Conservation (phyloP, 2,888 invertebrate species). For the Stenoptilia bipunctidactyla region DNA sequence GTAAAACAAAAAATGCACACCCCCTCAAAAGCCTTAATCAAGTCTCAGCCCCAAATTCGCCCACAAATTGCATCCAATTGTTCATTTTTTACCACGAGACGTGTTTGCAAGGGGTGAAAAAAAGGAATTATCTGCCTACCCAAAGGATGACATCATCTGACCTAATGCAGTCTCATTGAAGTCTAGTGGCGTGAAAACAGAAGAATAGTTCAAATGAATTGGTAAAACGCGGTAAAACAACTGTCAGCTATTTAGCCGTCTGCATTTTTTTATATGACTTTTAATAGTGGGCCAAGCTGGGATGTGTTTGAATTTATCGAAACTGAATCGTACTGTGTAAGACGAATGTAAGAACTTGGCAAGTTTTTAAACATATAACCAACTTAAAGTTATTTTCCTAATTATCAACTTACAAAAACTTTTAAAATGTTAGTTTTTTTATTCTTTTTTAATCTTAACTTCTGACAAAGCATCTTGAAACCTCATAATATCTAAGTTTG, state of each 20-base stretch:
- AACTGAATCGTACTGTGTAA: no score
- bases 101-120: conserved; percentile 43
- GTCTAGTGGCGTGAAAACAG: conserved; percentile 48
- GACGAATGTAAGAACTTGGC: no score
- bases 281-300: no score
- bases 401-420: no score
- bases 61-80: conserved; percentile 70
- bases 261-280: no score
- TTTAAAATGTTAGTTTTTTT: no score
- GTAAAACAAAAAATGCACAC: conserved; percentile 40
- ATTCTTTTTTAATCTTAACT: no score
- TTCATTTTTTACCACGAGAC: conserved; percentile 64
- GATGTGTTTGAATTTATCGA: no score
- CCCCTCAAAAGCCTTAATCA: conserved; percentile 45
- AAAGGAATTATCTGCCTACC: conserved; percentile 39
- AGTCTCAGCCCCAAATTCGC: conserved; percentile 56
- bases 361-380: no score
- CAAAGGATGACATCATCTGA: conserved; percentile 36
- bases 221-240: conserved; percentile 23
- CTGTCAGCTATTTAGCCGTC: no score
- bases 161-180: conserved; percentile 44
- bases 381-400: no score
- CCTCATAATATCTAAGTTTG: conserved; percentile 29
- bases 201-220: conserved; percentile 31
- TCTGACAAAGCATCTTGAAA: conserved; percentile 7